Evolutionary conservation across 2,113 vertebrate genomes (phyloP).

Genomic region (Hepsetus odoe): DNA sequence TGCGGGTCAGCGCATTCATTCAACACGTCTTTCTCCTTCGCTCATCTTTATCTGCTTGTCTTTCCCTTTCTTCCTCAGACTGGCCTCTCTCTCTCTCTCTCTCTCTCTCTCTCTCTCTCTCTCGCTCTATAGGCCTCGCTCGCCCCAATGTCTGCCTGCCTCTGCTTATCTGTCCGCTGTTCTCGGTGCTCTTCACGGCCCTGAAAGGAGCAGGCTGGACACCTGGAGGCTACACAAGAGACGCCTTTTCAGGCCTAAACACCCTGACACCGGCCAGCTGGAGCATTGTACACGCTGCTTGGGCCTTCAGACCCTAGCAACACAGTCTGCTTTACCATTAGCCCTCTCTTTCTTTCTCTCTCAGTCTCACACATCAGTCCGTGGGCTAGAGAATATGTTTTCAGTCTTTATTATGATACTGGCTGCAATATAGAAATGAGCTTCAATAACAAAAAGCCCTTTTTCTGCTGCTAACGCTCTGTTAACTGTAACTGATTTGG

Average conservation of each 20-base stretch:
- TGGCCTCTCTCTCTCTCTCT: slow-evolving; percentile 62
- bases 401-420: background rate
- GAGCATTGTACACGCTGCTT: slow-evolving; percentile 63
- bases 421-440: too few relatives aligned
- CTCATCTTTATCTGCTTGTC: slow-evolving; percentile 69
- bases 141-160: slow-evolving; percentile 20
- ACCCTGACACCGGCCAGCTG: slow-evolving; percentile 26
- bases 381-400: background rate
- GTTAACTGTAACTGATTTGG: too few relatives aligned
- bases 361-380: background rate
- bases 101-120: slow-evolving; percentile 67
- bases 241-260: slow-evolving; percentile 17
- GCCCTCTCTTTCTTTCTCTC: background rate
- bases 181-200: slow-evolving; percentile 30
- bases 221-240: slow-evolving; percentile 33
- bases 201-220: slow-evolving; percentile 35
- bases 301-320: slow-evolving; percentile 7
- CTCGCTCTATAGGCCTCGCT: slow-evolving; percentile 44
- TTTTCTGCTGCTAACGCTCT: too few relatives aligned
- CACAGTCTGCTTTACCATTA: background rate
- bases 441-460: too few relatives aligned
- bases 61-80: slow-evolving; percentile 71
- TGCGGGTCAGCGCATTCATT: slow-evolving; percentile 41
- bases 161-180: slow-evolving; percentile 19
- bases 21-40: slow-evolving; percentile 66